Conservation (phyloP, 2,113 vertebrate species). For the Vidua macroura region DNA sequence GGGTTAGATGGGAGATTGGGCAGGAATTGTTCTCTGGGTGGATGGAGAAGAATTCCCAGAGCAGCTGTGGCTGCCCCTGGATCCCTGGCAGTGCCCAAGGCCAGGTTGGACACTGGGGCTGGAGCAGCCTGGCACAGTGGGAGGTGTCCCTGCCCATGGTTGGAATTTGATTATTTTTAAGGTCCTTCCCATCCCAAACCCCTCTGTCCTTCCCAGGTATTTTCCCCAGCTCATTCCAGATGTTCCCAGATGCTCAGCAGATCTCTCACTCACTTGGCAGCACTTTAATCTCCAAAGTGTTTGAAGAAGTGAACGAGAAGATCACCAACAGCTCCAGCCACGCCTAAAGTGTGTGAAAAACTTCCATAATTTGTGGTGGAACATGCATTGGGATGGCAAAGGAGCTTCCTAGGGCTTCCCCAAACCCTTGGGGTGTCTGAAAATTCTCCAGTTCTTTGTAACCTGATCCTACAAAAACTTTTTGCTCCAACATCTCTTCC, state of each 20-base stretch:
- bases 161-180: accelerated
- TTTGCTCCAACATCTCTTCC: background rate
- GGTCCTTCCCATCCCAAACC: background rate
- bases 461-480: background rate
- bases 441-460: background rate
- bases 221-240: background rate
- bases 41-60: background rate
- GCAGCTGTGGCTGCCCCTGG: background rate
- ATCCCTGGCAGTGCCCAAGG: background rate
- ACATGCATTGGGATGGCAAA: background rate
- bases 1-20: background rate
- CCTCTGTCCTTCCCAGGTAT: background rate
- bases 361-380: background rate
- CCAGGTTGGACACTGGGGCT: background rate
- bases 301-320: background rate
- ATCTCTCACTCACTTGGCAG: background rate
- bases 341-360: background rate
- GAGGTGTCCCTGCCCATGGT: background rate
- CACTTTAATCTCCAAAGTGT: background rate
- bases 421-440: background rate
- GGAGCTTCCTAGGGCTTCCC: background rate
- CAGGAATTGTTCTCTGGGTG: background rate
- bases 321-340: background rate
- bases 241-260: background rate
- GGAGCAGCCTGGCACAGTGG: background rate